Evolutionary conservation across 2,888 invertebrate genomes (phyloP).

Genomic region (Polyommatus icarus): DNA sequence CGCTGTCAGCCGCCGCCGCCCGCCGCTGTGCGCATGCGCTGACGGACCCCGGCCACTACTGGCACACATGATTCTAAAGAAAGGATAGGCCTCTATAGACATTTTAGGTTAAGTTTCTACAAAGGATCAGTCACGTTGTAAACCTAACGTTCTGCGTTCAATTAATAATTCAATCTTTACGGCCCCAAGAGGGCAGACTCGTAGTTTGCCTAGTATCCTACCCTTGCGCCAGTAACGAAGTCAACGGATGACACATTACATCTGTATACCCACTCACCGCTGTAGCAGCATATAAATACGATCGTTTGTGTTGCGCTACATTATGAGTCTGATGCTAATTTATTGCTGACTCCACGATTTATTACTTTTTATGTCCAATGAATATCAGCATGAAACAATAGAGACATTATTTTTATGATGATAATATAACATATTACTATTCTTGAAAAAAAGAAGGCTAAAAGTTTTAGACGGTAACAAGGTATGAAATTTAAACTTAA

Average conservation of each 20-base stretch:
- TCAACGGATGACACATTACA: background rate
- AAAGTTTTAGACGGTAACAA: too few species aligned
- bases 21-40: slow-evolving; percentile 50
- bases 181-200: background rate
- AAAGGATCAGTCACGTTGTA: background rate
- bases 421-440: background rate
- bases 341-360: background rate
- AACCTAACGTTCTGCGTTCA: background rate
- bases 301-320: background rate
- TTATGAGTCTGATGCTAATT: slow-evolving; percentile 11
- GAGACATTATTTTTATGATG: background rate
- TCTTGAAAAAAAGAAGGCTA: background rate
- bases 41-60: background rate
- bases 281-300: background rate
- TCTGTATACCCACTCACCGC: background rate
- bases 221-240: background rate
- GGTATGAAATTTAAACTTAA: too few species aligned
- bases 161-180: background rate
- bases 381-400: background rate
- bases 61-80: background rate
- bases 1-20: slow-evolving; percentile 63
- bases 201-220: background rate
- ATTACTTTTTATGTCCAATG: background rate
- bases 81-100: background rate
- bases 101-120: background rate